Conservation (phyloP, 2,113 vertebrate species). For the Columbina picui region DNA sequence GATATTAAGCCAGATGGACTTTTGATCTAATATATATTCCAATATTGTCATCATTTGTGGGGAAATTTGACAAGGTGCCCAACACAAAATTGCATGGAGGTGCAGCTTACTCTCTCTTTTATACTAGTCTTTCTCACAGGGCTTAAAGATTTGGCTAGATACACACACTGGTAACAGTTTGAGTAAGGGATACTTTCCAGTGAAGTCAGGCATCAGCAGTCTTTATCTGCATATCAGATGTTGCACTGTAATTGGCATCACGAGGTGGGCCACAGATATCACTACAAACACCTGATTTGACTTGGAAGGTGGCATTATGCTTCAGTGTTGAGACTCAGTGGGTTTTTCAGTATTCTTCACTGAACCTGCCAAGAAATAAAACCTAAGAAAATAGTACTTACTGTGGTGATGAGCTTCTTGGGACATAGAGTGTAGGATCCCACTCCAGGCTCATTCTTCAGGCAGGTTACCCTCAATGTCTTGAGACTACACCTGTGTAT, state of each 20-base stretch:
- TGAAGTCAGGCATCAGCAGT: neutral
- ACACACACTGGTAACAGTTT: neutral
- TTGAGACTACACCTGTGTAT: neutral
- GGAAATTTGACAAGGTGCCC: neutral
- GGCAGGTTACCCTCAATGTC: neutral
- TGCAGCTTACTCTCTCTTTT: neutral
- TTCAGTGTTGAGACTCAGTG: neutral
- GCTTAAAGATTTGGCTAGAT: neutral
- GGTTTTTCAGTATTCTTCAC: neutral
- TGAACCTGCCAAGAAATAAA: neutral
- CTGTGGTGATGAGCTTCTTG: neutral
- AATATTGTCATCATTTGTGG: neutral
- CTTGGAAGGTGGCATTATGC: neutral
- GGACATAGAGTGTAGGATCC: neutral
- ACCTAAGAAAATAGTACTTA: neutral
- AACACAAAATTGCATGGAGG: neutral
- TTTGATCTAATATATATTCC: neutral
- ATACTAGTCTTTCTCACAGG: neutral
- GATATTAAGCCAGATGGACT: slow-evolving; percentile 2
- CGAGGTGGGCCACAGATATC: neutral
- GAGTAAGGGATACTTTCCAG: neutral
- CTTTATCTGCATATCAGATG: neutral
- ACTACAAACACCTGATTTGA: neutral
- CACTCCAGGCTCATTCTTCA: neutral
- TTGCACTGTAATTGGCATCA: neutral